phyloP scores from a whole-genome alignment of 2,888 invertebrate species.

The Andrena trimmerana region DNA sequence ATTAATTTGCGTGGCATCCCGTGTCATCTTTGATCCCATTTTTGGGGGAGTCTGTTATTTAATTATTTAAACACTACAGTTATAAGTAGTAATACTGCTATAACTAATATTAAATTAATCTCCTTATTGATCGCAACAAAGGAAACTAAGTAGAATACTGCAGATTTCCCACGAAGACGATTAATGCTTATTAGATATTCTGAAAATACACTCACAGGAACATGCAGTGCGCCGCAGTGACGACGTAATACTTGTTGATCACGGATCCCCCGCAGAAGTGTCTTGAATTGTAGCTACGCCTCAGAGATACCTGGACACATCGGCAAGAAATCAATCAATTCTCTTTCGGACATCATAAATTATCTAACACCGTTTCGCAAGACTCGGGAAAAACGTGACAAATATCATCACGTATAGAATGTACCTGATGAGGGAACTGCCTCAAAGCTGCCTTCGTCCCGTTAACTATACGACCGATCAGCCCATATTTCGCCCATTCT shows the following conservation, averaged over 20 bases:
- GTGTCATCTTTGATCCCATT: no score
- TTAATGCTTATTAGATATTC: not conserved
- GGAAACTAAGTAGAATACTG: not conserved
- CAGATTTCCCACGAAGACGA: not conserved
- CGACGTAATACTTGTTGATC: constrained; percentile 66
- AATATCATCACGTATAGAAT: not conserved
- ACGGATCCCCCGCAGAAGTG: constrained; percentile 80
- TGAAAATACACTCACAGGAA: constrained; percentile 56
- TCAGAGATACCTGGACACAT: constrained; percentile 74
- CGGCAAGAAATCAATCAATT: not conserved
- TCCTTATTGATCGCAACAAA: not conserved
- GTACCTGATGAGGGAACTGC: constrained; percentile 76
- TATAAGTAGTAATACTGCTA: not conserved
- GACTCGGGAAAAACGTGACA: not conserved
- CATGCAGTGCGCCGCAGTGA: constrained; percentile 80
- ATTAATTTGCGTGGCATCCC: no score
- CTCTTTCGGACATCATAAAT: not conserved
- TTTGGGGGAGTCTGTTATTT: no score
- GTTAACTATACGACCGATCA: constrained; percentile 72
- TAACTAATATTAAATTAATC: not conserved
- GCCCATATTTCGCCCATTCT: not conserved
- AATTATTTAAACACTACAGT: not conserved
- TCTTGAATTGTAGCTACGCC: constrained; percentile 58
- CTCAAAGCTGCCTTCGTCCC: constrained; percentile 68
- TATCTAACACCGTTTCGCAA: not conserved